Conservation (phyloP, 2,888 invertebrate genomes). For the Folsomia candida region DNA sequence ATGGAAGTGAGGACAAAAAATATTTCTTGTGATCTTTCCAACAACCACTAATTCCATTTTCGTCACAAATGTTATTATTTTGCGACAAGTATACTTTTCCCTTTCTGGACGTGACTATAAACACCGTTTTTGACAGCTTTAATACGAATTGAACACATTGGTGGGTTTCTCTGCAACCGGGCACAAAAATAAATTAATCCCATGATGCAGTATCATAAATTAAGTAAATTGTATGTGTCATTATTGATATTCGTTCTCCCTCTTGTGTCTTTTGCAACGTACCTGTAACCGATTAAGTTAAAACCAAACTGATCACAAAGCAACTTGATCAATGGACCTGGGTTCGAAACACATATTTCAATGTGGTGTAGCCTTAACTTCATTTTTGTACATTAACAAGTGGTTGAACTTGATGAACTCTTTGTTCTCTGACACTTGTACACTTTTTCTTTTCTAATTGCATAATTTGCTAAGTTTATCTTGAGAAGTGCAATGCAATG, state of each 20-base stretch:
- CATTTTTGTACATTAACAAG: constrained; percentile 31
- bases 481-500: no score
- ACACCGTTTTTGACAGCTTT: constrained; percentile 50
- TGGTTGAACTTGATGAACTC: constrained; percentile 1
- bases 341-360: constrained; percentile 53
- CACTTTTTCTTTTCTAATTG: no score
- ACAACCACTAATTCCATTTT: constrained; percentile 22
- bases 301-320: constrained; percentile 52
- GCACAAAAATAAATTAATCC: no score
- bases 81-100: not conserved
- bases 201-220: no score
- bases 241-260: no score
- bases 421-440: no score
- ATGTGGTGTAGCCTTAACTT: constrained; percentile 52
- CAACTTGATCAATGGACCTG: constrained; percentile 48
- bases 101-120: constrained; percentile 52
- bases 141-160: constrained; percentile 52
- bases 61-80: constrained; percentile 29
- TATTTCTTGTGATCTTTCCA: not conserved
- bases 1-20: constrained; percentile 6
- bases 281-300: constrained; percentile 37
- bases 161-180: constrained; percentile 35
- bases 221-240: no score
- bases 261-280: no score
- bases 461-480: no score